Base-by-base conservation (phyloP, 2,797 vertebrate genomes). In the Notolepis coatsorum region DNA sequence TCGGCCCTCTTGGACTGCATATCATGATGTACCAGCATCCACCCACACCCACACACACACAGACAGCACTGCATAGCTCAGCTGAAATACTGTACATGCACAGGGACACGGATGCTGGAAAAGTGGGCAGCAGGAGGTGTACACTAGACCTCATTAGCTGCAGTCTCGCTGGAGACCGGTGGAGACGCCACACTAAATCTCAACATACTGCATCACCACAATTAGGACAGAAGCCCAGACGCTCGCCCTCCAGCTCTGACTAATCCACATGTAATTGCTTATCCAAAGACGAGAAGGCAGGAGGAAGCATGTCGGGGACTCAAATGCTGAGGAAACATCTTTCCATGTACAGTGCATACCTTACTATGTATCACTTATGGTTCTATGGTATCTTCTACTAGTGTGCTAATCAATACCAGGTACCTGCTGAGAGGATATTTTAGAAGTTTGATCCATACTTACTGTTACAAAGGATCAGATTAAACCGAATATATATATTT, bases 91-190 rank as follows among this genome's bases (percentile, higher is more conserved):
- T n/a, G n/a, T n/a, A 8, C 9, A 12, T 42, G 46, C 43, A 41
- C 82, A 79, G 84, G 80, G 62, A 38, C 50, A 50, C 56, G 54
- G 13, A 50, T 43, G 60, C 37, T 38, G 52, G 46, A 52, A 35
- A 65, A 72, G 51, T 58, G 77, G 68, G 82, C 81, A 85, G 87
- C 84, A 77, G 86, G 84, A 71, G 81, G 82, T 61, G 65, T 55
- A 38, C 59, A 60, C 64, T 75, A 65, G 68, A 77, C 80, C 80
- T 88, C 85, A 88, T 88, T 88, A 89, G 71, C 75, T 67, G 39
- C 42, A 61, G 59, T 60, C 64, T 77, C 67, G 59, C 59, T 3
- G 39, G 77, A 77, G 71, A 80, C 2, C 4, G 41, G 43, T 50
- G 56, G 57, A 67, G 55, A 58, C 39, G 2, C 35, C 9, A 68